These are phyloP conservation scores for Phthorimaea operculella DNA, from an alignment of 1,140 invertebrate genomes.

Conservation along the genomic window DNA sequence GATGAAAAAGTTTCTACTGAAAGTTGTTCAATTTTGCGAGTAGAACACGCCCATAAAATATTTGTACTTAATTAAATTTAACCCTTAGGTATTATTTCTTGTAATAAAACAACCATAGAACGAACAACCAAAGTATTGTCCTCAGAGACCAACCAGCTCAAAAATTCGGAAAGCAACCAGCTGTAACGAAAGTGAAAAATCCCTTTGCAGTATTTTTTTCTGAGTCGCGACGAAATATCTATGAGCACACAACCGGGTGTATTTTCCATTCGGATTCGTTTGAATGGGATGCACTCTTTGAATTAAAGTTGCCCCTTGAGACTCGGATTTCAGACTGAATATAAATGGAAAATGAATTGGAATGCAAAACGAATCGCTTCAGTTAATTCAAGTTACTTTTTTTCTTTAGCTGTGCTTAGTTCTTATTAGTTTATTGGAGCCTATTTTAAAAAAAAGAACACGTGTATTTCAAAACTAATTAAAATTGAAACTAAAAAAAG, in stretches of 20 bases:
- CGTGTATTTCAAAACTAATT: too few species aligned
- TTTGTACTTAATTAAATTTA: too few species aligned
- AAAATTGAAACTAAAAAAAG: too few species aligned
- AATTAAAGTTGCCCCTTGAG: constrained; percentile 19
- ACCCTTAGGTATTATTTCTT: too few species aligned
- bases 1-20: too few species aligned
- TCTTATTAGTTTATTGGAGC: neutral
- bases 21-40: too few species aligned
- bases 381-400: neutral
- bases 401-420: neutral
- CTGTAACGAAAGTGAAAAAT: neutral
- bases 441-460: too few species aligned
- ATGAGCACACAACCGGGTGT: neutral
- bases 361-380: constrained; percentile 6
- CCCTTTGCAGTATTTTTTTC: neutral
- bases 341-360: constrained; percentile 7
- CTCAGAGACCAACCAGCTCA: too few species aligned
- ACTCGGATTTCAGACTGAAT: constrained; percentile 4
- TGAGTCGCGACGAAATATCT: neutral
- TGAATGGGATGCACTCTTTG: constrained; percentile 16
- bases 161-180: neutral
- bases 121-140: neutral
- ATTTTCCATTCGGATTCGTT: constrained; percentile 18
- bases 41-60: too few species aligned
- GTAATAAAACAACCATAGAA: too few species aligned